Evolutionary conservation across 2,113 vertebrate species (phyloP).

Genomic region (Edolisoma coerulescens): DNA sequence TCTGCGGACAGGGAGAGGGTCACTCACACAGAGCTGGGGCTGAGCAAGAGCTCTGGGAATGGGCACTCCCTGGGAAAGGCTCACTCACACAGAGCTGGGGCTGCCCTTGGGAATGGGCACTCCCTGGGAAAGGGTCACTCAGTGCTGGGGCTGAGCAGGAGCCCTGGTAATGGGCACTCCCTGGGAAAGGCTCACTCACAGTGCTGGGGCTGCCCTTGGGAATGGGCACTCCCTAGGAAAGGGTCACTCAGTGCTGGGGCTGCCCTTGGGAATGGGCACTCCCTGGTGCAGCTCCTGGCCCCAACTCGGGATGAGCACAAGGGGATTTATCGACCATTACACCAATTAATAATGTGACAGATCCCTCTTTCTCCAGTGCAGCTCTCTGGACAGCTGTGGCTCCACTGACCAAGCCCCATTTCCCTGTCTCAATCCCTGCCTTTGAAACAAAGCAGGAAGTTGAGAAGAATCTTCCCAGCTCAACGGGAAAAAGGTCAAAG

Average conservation of each 20-base stretch:
- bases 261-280: not conserved
- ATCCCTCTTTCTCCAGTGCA: not conserved
- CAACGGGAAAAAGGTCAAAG: not conserved
- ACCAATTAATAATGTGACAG: not conserved
- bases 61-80: not conserved
- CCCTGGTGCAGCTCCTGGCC: not conserved
- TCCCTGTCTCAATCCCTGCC: not conserved
- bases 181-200: too few relatives aligned
- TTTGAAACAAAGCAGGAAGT: not conserved
- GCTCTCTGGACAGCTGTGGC: not conserved
- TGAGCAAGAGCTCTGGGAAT: accelerated
- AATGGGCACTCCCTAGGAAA: not conserved
- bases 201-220: too few relatives aligned
- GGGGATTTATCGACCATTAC: not conserved
- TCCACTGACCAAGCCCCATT: not conserved
- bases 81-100: not conserved
- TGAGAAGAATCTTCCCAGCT: not conserved
- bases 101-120: not conserved
- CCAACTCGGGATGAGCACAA: not conserved
- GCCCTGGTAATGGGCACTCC: not conserved
- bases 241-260: not conserved
- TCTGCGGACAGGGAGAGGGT: slow-evolving; percentile 82
- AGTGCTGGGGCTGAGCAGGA: too few relatives aligned
- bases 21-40: slow-evolving; percentile 26
- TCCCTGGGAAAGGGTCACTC: slow-evolving; percentile 67